Conservation (phyloP, 2,888 invertebrate species). For the Fissipunctia ypsillon region DNA sequence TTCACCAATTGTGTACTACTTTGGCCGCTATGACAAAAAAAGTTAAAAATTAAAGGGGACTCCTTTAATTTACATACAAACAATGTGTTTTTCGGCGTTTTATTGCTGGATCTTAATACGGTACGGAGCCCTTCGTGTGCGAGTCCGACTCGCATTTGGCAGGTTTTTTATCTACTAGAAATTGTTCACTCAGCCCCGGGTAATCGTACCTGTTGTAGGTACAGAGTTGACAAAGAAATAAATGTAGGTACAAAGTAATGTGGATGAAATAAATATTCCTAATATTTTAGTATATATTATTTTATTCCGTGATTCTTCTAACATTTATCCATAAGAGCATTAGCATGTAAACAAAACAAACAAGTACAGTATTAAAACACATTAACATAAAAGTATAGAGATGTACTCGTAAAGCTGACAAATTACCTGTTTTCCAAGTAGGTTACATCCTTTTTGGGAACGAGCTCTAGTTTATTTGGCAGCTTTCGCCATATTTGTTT, state of each 20-base stretch:
- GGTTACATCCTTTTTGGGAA: conserved; percentile 46
- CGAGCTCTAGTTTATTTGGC: conserved; percentile 55
- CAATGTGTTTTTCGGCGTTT: no score
- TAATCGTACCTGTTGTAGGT: neutral
- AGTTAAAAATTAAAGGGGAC: no score
- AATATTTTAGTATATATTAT: conserved; percentile 2
- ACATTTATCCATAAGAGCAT: conserved; percentile 22
- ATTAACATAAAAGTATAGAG: conserved; percentile 32
- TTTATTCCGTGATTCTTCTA: neutral
- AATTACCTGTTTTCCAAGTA: conserved; percentile 56
- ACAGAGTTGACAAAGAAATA: neutral
- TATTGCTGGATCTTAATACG: no score
- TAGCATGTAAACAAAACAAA: conserved; percentile 30
- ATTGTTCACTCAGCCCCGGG: neutral
- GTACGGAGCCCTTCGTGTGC: no score
- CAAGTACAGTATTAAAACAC: conserved; percentile 19
- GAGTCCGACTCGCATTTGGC: no score
- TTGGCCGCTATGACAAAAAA: no score
- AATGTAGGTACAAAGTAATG: neutral
- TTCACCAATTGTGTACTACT: no score
- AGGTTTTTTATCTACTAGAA: neutral
- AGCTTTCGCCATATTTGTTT: conserved; percentile 54
- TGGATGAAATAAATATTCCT: conserved; percentile 1
- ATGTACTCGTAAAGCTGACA: conserved; percentile 45
- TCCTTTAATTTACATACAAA: no score